phyloP scores from a whole-genome alignment of 2,888 invertebrate species.

The Ophion obscuratus region DNA sequence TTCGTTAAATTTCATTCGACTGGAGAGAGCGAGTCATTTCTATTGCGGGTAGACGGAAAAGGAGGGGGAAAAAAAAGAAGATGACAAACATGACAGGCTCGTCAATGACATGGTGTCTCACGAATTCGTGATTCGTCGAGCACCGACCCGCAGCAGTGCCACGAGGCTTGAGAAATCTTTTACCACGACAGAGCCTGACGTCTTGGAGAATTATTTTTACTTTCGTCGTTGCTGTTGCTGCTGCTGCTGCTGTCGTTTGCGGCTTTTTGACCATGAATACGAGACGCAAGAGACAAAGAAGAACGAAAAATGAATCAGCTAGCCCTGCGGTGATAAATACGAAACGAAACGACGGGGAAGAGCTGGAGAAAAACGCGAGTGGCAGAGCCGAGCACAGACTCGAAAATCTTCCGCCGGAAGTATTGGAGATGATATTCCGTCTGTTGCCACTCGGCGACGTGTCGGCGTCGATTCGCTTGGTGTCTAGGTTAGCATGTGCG shows the following conservation, averaged over 20 bases:
- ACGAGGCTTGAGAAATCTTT: conserved; percentile 22
- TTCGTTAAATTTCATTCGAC: conserved; percentile 22
- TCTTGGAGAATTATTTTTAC: conserved; percentile 35
- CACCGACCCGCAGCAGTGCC: not conserved
- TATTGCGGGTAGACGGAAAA: not conserved
- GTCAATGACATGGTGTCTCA: conserved; percentile 18
- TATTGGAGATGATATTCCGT: conserved; percentile 79
- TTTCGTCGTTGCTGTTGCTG: conserved; percentile 11
- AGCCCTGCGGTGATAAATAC: conserved; percentile 3
- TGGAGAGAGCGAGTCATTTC: conserved; percentile 31
- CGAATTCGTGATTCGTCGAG: conserved; percentile 13
- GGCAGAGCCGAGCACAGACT: conserved; percentile 66
- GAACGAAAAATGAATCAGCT: conserved; percentile 21
- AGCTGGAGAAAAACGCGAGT: conserved; percentile 37
- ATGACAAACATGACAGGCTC: conserved; percentile 1
- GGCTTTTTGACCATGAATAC: conserved; percentile 56
- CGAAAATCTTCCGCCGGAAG: conserved; percentile 80
- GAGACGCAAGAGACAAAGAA: conserved; percentile 60
- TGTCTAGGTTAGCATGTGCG: conserved; percentile 76
- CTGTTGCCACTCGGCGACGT: conserved; percentile 77
- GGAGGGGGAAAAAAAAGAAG: conserved; percentile 2
- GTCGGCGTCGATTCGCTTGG: conserved; percentile 77
- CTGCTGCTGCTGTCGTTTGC: not conserved
- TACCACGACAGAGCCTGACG: conserved; percentile 2
- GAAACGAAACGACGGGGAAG: conserved; percentile 28